Percentiles rank a stretch among this genome's conserved stretches.
These are phyloP conservation scores for Hypselothyrea guttata DNA, from an alignment of 2,888 invertebrate genomes.

Conservation along the genomic window DNA sequence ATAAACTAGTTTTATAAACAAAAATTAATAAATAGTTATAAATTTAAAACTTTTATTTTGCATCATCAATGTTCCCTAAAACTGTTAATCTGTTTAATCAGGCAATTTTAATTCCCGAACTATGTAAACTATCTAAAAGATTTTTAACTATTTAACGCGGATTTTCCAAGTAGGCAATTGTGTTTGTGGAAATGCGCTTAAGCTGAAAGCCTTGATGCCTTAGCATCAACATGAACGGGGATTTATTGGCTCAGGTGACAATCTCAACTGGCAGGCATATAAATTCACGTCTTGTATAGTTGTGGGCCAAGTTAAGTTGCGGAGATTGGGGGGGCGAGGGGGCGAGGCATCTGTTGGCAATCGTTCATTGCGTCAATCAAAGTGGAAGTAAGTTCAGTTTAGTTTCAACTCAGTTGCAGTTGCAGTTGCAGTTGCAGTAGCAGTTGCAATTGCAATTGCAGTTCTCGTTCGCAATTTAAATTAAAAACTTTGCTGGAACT, in stretches of 20 bases:
- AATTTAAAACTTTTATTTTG: too few species aligned
- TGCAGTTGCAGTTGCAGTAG: constrained; percentile 45
- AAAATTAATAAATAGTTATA: too few species aligned
- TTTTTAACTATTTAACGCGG: background rate
- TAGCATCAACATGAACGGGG: background rate
- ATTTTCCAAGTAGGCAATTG: background rate
- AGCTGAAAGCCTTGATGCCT: constrained; percentile 10
- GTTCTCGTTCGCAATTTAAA: constrained; percentile 63
- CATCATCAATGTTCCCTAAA: too few species aligned
- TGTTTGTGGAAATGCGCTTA: background rate
- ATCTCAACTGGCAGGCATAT: constrained; percentile 26
- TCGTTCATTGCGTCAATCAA: constrained; percentile 73
- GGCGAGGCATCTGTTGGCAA: constrained; percentile 38
- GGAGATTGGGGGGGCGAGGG: constrained; percentile 8
- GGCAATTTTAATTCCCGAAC: too few species aligned
- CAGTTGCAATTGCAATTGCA: constrained; percentile 5
- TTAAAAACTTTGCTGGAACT: constrained; percentile 69
- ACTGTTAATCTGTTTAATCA: too few species aligned
- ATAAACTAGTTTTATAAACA: too few species aligned
- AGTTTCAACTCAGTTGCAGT: constrained; percentile 43
- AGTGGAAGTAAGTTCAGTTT: constrained; percentile 35
- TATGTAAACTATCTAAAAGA: too few species aligned
- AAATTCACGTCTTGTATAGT: constrained; percentile 33
- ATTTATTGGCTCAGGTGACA: constrained; percentile 35
- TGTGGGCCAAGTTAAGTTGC: constrained; percentile 25